Conservation (phyloP, 2,113 vertebrate genomes). For the Poeciliopsis turrubarensis region DNA sequence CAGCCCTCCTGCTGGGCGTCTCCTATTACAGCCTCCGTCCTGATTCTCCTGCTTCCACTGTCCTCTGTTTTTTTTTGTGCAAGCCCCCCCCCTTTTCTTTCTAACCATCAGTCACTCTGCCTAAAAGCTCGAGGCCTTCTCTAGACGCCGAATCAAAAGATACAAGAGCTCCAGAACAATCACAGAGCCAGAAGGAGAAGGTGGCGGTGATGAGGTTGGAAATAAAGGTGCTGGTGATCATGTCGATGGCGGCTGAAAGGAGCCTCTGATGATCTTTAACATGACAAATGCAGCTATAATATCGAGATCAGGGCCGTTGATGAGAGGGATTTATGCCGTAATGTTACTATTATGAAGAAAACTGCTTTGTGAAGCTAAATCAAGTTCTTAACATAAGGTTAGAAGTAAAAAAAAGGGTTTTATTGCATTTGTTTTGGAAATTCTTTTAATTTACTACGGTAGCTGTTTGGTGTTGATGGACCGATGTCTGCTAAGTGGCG, state of each 20-base stretch:
- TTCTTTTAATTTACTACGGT: background rate
- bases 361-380: background rate
- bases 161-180: slow-evolving; percentile 71
- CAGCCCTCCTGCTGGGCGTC: slow-evolving; percentile 74
- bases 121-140: slow-evolving; percentile 76
- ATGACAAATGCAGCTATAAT: slow-evolving; percentile 27
- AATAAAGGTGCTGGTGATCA: slow-evolving; percentile 25
- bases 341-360: background rate
- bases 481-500: background rate
- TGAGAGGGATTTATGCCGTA: background rate
- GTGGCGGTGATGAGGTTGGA: slow-evolving; percentile 43
- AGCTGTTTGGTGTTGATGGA: background rate
- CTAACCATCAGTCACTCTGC: slow-evolving; percentile 57
- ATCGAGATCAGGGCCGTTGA: background rate
- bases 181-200: slow-evolving; percentile 37
- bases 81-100: slow-evolving; percentile 18
- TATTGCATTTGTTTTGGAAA: background rate
- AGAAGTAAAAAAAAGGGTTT: background rate
- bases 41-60: slow-evolving; percentile 61
- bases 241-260: background rate
- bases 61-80: slow-evolving; percentile 16
- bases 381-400: background rate
- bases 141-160: slow-evolving; percentile 70
- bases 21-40: slow-evolving; percentile 74
- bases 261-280: slow-evolving; percentile 39